A percentile compares a stretch with the other conserved stretches of the same genome.
Conservation (phyloP, 2,797 vertebrate species). For the Emydoidea blandingii region DNA sequence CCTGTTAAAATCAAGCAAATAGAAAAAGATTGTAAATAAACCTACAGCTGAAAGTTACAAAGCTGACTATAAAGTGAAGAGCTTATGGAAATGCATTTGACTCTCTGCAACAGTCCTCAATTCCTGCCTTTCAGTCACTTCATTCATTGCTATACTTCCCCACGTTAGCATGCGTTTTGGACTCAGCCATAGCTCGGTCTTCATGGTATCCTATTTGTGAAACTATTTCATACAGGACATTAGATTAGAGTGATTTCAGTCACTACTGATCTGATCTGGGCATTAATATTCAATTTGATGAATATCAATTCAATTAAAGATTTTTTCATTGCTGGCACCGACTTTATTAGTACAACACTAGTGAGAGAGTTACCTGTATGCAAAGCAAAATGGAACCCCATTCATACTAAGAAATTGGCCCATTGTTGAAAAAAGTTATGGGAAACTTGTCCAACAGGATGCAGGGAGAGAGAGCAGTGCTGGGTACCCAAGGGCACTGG, state of each 20-base stretch:
- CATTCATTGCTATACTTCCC: not conserved
- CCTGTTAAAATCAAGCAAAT: not conserved
- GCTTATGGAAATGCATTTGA: not conserved
- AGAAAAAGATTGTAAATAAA: not conserved
- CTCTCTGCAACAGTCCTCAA: not conserved
- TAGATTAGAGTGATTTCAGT: fast-evolving
- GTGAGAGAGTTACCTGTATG: not conserved
- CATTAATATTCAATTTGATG: fast-evolving
- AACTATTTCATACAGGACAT: not conserved
- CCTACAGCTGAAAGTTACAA: not conserved
- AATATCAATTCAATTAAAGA: fast-evolving
- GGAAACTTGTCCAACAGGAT: not conserved
- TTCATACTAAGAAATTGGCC: not conserved
- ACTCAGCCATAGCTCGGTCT: fast-evolving
- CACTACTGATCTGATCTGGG: fast-evolving
- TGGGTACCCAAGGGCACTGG: not conserved
- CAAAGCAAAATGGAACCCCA: not conserved
- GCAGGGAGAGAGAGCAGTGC: not conserved
- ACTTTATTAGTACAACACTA: fast-evolving
- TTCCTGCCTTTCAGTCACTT: not conserved
- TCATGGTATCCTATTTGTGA: not conserved
- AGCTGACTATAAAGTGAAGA: not conserved
- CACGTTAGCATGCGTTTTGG: fast-evolving
- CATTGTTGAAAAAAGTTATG: not conserved
- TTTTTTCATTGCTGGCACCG: not conserved